A percentile compares a stretch with the other conserved stretches of the same genome.
Evolutionary conservation across 2,888 invertebrate species (phyloP).

Genomic region (Prenolepis imparis): DNA sequence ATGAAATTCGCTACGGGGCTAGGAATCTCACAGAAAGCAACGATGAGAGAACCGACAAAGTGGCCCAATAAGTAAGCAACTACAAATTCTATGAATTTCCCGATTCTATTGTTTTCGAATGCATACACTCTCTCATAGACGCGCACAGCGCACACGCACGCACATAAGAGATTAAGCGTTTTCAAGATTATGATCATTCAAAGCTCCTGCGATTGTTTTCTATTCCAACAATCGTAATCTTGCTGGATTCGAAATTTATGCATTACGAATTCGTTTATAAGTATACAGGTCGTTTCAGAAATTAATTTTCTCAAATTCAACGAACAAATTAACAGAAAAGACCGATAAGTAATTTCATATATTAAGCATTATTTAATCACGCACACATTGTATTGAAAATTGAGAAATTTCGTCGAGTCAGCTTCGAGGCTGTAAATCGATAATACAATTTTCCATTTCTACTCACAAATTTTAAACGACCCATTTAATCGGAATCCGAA

Average conservation of each 20-base stretch:
- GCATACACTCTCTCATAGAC: not conserved
- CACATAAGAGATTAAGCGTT: conserved; percentile 25
- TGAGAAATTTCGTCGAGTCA: not conserved
- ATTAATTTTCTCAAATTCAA: not conserved
- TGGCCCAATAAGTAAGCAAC: conserved; percentile 45
- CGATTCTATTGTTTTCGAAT: conserved; percentile 36
- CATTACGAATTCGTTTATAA: conserved; percentile 2
- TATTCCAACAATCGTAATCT: conserved; percentile 4
- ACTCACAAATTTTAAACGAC: not conserved
- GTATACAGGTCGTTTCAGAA: not conserved
- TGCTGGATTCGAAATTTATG: conserved; percentile 20
- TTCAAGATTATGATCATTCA: conserved; percentile 32
- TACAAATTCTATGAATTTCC: conserved; percentile 40
- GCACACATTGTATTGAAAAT: not conserved
- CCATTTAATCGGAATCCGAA: conserved; percentile 4
- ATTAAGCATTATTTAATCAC: not conserved
- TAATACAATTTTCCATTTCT: not conserved
- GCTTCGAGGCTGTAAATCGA: not conserved
- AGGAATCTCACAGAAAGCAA: conserved; percentile 31
- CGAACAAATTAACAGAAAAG: not conserved
- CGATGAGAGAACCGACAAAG: conserved; percentile 30
- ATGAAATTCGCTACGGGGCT: conserved; percentile 9
- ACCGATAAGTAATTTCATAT: too few relatives aligned
- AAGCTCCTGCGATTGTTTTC: conserved; percentile 20
- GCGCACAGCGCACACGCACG: not conserved